Base-by-base conservation (phyloP, 2,888 invertebrate species). In the Yponomeuta malinellus region DNA sequence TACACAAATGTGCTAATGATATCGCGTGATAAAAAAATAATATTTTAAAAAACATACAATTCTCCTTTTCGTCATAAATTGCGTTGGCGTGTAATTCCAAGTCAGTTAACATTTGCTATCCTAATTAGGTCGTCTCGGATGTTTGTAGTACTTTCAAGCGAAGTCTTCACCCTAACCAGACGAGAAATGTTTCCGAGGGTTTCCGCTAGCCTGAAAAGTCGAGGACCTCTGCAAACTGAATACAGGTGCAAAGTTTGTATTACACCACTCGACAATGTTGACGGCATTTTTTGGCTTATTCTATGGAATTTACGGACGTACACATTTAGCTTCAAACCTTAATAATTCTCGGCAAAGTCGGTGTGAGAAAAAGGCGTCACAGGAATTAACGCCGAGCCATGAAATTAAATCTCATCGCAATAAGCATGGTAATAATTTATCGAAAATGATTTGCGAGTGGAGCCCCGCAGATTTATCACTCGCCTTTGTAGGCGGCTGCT, bases 371-470 rank as follows among this genome's bases (percentile, higher is more conserved):
- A 64, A 64, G 9, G 12, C 52, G 64, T 64, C 31, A 64, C 66
- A 15, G 33, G 66, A 65, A 66, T 66, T 66, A 66, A 66, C 37
- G n/a, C 10, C 2, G 37, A 66, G n/a, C 67, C 43, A 43, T 37
- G 43, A 43, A 67, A 67, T 67, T 33, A 67, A 37, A 33, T 67
- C 67, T 12, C 33, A 33, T 37, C 67, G 67, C 48, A n/a, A 67
- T 64, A 64, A 59, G 48, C 12, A 67, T 15, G 67, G 67, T 15
- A 31, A 67, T 67, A 67, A 37, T 67, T 67, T 43, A 67, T n/a
- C 37, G 43, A n/a, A 43, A 67, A 67, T 67, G 33, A 67, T 67
- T 67, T 43, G n/a, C 67, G 43, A n/a, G 33, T 12, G 12, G 29
- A n/a, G 33, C 43, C n/a, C n/a, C 31, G 67, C 37, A 37, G 33